Evolutionary conservation across 23 tunicate genomes (phyloP), one percentile per base, ranked within the genome.

Genomic region (Ciona savignyi): DNA sequence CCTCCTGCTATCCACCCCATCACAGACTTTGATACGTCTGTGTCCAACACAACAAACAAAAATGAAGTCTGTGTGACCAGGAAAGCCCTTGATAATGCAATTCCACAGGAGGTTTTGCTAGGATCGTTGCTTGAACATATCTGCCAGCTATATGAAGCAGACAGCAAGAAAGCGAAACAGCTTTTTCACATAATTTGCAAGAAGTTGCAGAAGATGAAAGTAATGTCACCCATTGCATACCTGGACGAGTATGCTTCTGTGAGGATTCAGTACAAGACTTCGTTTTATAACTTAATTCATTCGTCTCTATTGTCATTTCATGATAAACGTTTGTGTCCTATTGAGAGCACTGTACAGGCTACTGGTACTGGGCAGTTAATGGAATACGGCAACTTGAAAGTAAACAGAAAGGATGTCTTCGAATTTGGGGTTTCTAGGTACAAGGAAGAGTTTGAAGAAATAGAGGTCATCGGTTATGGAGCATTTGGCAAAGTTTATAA

Each of bases 71-170:
- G 56, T 42, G 9, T 63, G 24, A 63, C n/a, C n/a, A n/a, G n/a
- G n/a, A n/a, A n/a, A n/a, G n/a, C n/a, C n/a, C n/a, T n/a, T n/a
- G n/a, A 63, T 25, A 20, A 63, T 63, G 28, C 24, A 32, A 15
- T 82, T 20, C 87, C 87, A 21, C 87, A 81, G 62, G 77, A 79
- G 28, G 70, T 85, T 0, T 35, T 91, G 60, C 66, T 91, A 42
- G 90, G 86, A 2, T 91, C 97, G 0, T 56, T 91, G 1, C 71
- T 91, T 20, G 97, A 91, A 65, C 91, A 84, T 25, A 61, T 91
- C 2, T 91, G 97, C 74, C 56, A 74, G 23, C 34, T 91, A 66
- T 84, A 80, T 73, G 90, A 81, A 78, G n/a, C 60, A 20, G 84
- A 84, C 49, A 25, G 60, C 25, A 77, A 71, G 66, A 74, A 72